Conservation (phyloP, 2,797 vertebrate genomes). For the Neopelma chrysocephalum region DNA sequence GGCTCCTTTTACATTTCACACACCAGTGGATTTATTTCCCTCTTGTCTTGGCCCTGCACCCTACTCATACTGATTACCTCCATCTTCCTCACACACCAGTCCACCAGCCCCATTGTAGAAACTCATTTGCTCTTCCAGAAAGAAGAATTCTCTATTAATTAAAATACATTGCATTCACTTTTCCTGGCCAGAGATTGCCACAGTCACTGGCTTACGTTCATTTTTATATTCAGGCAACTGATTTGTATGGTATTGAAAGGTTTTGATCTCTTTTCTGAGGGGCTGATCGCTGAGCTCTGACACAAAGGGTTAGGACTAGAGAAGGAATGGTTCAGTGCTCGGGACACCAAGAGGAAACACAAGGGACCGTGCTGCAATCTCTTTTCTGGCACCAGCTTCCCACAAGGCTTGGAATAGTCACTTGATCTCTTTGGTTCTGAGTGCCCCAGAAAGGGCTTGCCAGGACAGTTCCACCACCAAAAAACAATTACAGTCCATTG, state of each 20-base stretch:
- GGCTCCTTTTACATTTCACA: neutral
- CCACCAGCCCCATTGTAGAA: neutral
- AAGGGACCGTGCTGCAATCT: neutral
- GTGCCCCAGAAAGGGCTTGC: neutral
- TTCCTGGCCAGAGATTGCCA: neutral
- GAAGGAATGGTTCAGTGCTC: neutral
- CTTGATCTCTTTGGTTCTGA: constrained; percentile 14
- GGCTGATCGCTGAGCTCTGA: neutral
- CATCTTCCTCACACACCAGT: neutral
- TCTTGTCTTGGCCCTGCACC: neutral
- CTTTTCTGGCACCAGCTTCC: neutral
- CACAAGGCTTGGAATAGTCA: neutral
- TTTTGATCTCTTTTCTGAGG: neutral
- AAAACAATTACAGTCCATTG: neutral
- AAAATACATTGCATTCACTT: neutral
- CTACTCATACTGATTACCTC: neutral
- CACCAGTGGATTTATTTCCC: neutral
- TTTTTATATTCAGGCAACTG: neutral
- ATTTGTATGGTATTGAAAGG: neutral
- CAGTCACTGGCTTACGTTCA: neutral
- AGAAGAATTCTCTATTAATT: neutral
- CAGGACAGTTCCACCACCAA: neutral
- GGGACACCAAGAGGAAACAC: neutral
- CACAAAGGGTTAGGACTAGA: neutral
- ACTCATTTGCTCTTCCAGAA: neutral